Percentiles rank a stretch among this genome's conserved stretches.
Conservation (phyloP, 2,113 vertebrate species). For the Nerophis lumbriciformis region DNA sequence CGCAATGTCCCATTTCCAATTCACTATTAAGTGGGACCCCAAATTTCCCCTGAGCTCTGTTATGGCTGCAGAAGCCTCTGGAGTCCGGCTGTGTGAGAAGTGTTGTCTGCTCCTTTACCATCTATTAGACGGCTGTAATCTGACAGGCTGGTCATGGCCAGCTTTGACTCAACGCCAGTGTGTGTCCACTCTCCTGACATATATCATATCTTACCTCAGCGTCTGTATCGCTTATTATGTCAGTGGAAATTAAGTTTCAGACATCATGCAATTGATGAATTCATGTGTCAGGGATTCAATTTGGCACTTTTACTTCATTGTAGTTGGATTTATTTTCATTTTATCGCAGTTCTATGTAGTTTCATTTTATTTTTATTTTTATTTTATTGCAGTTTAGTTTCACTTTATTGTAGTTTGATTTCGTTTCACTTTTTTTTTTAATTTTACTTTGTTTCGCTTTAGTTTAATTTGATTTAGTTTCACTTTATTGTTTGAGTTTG, state of each 20-base stretch:
- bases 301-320: background rate
- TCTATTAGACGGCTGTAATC: conserved; percentile 73
- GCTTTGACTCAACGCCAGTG: conserved; percentile 42
- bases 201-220: conserved; percentile 6
- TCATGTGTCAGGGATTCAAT: background rate
- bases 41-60: conserved; percentile 68
- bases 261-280: background rate
- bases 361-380: background rate
- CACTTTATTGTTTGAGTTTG: too few relatives aligned
- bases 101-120: conserved; percentile 67
- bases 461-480: background rate
- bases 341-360: too few relatives aligned
- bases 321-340: background rate
- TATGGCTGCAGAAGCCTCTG: conserved; percentile 52
- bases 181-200: conserved; percentile 9
- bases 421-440: too few relatives aligned
- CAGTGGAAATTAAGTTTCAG: background rate
- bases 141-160: conserved; percentile 67
- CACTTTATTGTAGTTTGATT: too few relatives aligned
- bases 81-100: conserved; percentile 65
- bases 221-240: conserved; percentile 7
- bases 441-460: too few relatives aligned
- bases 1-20: conserved; percentile 53
- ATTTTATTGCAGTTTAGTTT: background rate
- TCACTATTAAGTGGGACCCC: conserved; percentile 57